These are phyloP conservation scores for Trilocha varians DNA, from an alignment of 2,888 invertebrate species.

Conservation along the genomic window DNA sequence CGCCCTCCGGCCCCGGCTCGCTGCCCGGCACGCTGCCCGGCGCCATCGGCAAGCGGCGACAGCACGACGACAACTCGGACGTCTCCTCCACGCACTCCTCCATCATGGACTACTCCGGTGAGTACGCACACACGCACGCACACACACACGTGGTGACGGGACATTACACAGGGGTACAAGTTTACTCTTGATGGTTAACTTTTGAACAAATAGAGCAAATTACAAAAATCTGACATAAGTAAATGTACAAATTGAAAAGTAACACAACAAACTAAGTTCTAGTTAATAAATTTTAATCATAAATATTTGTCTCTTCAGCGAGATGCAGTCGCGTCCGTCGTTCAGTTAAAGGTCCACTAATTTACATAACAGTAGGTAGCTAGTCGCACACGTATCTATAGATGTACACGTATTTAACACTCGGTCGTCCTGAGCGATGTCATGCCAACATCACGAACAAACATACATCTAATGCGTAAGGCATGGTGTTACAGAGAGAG, in stretches of 20 bases:
- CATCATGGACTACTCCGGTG: constrained; percentile 90
- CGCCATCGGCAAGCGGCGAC: constrained; percentile 84
- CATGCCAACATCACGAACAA: constrained; percentile 47
- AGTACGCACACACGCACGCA: constrained; percentile 23
- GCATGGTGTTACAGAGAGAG: constrained; percentile 51
- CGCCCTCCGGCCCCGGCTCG: constrained; percentile 77
- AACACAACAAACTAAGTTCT: neutral
- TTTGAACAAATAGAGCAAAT: too few relatives aligned
- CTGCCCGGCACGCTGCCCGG: constrained; percentile 86
- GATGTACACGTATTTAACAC: constrained; percentile 9
- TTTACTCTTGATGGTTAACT: too few relatives aligned
- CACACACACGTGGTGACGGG: neutral
- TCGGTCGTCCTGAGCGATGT: constrained; percentile 41
- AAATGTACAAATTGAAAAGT: neutral
- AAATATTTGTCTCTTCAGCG: constrained; percentile 22
- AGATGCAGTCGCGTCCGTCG: constrained; percentile 44
- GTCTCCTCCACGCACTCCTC: constrained; percentile 88
- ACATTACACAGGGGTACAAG: neutral
- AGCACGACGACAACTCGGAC: constrained; percentile 88
- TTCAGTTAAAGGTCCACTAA: constrained; percentile 40
- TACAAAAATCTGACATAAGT: too few relatives aligned
- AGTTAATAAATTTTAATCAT: neutral
- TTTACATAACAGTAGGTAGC: constrained; percentile 34
- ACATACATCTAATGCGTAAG: constrained; percentile 24
- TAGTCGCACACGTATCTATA: constrained; percentile 21